Evolutionary conservation across 2,797 vertebrate genomes (phyloP).

Genomic region (Acropternis orthonyx): DNA sequence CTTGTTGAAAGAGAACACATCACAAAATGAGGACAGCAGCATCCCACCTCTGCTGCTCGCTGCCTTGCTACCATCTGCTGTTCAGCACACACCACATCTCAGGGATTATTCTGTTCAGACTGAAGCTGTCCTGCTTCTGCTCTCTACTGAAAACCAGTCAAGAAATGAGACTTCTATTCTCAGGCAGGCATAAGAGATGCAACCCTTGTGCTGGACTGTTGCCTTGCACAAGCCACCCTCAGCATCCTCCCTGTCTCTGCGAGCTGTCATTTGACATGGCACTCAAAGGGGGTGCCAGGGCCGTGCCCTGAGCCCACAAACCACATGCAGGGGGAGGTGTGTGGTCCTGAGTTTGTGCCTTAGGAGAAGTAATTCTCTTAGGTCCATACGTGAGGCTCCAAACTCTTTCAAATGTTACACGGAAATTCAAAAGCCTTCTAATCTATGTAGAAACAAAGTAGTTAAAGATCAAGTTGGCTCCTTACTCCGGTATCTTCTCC

Average conservation of each 20-base stretch:
- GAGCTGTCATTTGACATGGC: fast-evolving
- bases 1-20: neutral
- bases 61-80: neutral
- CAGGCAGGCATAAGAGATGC: neutral
- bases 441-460: neutral
- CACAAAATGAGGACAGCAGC: neutral
- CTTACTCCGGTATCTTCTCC: neutral
- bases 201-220: neutral
- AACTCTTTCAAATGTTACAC: fast-evolving
- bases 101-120: neutral
- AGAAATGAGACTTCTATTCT: neutral
- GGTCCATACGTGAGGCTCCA: fast-evolving
- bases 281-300: fast-evolving
- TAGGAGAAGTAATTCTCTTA: neutral
- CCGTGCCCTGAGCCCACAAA: fast-evolving
- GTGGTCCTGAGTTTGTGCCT: neutral
- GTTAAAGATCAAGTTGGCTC: neutral
- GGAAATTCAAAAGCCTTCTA: neutral
- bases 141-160: neutral
- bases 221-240: neutral
- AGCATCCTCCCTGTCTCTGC: no score
- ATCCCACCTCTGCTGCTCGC: neutral
- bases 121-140: neutral
- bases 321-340: fast-evolving
- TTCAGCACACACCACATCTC: neutral